Conservation (phyloP, 2,113 vertebrate genomes). For the Cephalopholis sonnerati region DNA sequence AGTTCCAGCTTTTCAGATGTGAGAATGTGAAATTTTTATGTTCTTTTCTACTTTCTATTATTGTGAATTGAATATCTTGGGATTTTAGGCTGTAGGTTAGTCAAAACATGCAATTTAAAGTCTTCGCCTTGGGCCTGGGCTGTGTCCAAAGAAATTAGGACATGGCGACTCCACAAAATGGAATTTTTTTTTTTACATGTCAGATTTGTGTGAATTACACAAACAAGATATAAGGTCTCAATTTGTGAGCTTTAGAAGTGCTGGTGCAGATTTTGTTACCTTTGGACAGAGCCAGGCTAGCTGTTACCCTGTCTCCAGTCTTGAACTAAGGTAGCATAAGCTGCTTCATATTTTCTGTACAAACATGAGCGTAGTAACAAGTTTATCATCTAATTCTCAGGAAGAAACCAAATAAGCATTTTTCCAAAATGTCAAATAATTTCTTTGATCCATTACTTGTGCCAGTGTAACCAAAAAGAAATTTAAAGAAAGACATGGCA, state of each 20-base stretch:
- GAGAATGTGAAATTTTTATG: background rate
- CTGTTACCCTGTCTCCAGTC: background rate
- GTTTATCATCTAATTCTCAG: background rate
- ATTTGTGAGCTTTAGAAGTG: background rate
- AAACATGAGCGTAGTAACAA: background rate
- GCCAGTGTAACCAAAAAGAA: background rate
- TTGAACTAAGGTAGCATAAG: background rate
- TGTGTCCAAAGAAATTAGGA: no score
- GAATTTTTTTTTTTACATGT: no score
- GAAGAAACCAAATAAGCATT: background rate
- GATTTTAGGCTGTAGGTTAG: background rate
- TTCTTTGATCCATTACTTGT: background rate
- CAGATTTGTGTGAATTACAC: background rate
- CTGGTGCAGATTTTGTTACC: background rate
- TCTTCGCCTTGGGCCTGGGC: background rate
- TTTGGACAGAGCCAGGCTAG: background rate
- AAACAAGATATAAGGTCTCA: background rate
- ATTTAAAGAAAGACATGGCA: background rate
- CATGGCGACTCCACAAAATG: no score
- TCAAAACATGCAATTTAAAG: background rate
- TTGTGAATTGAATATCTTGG: background rate
- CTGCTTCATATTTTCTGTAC: background rate
- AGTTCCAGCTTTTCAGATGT: background rate
- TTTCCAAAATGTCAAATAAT: conserved; percentile 1
- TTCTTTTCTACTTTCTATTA: background rate